A percentile compares a stretch with the other conserved stretches of the same genome.
phyloP scores from a whole-genome alignment of 2,888 invertebrate genomes.

The Ophion ventricosus region DNA sequence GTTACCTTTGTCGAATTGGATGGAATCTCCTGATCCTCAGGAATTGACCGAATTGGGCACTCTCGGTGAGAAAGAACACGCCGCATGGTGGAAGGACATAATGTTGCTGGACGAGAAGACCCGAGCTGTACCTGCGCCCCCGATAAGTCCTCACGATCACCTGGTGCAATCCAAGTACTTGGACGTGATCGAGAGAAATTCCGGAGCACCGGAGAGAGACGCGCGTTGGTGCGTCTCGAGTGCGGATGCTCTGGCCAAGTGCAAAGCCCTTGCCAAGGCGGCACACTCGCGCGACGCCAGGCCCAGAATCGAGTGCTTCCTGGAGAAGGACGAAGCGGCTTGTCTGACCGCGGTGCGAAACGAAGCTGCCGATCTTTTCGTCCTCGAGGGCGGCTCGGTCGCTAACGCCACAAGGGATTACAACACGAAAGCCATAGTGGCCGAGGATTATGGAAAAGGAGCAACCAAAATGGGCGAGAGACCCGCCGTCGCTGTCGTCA shows the following conservation, averaged over 20 bases:
- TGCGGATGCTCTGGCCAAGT: conserved; percentile 89
- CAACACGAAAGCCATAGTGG: conserved; percentile 86
- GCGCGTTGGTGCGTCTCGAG: conserved; percentile 87
- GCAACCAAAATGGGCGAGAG: conserved; percentile 84
- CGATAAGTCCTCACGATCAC: conserved; percentile 86
- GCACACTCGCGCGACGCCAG: conserved; percentile 91
- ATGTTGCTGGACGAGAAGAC: conserved; percentile 87
- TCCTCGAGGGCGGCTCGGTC: conserved; percentile 87
- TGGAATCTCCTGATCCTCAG: conserved; percentile 57
- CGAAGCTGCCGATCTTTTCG: conserved; percentile 89
- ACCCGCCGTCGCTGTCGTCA: conserved; percentile 87
- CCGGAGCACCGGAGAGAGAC: conserved; percentile 88
- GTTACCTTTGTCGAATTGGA: not conserved
- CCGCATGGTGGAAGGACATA: conserved; percentile 84
- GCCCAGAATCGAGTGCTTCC: conserved; percentile 91
- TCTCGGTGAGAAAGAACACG: conserved; percentile 82
- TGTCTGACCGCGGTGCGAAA: conserved; percentile 89
- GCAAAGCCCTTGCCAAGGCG: conserved; percentile 88
- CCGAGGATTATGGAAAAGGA: conserved; percentile 87
- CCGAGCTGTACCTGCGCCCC: conserved; percentile 87
- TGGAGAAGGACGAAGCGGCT: conserved; percentile 86
- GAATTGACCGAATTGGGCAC: conserved; percentile 78
- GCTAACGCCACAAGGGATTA: conserved; percentile 85
- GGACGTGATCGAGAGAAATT: conserved; percentile 90
- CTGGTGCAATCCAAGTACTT: conserved; percentile 88